Evolutionary conservation across 2,797 vertebrate species (phyloP), one percentile per base, ranked within the genome.

Genomic region (Cichlasoma orientale): DNA sequence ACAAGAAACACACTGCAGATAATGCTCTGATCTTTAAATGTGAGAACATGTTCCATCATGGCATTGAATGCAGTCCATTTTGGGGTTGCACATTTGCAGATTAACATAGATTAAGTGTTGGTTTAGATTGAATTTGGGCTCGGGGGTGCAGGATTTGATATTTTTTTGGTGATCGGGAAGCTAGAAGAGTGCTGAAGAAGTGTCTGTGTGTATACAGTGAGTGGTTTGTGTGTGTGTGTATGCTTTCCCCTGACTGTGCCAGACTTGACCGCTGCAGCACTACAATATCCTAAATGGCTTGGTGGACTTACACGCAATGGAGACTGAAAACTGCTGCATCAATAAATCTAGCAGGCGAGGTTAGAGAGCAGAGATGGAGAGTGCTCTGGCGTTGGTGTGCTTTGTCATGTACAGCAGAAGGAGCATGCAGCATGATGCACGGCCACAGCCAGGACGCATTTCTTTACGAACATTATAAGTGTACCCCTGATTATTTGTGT

Each of bases 241-340:
- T 74, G 19, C 53, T 4, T 74, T 27, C 18, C 14, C 5, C 11
- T 52, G 53, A 77, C 78, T 72, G 77, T 74, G 85, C 80, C 83
- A 75, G 77, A 77, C 77, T 27, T 68, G 61, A 77, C 79, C 56
- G 41, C 86, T 83, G 87, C 82, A 82, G 83, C 74, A 59, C 74
- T 74, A 82, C 80, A 91, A 84, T 87, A 88, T 84, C 74, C 66
- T 88, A 90, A 91, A 86, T 87, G 89, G 78, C 68, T 87, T 54
- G 75, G 80, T 58, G 5, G 54, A 58, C 58, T 68, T 72, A 61
- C 70, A 41, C 25, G 77, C 68, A 50, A 57, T 29, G 21, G 75
- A 85, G 73, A 74, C 80, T 81, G 77, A 85, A 87, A 88, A 84
- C 23, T 90, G 88, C 85, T 86, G 86, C 91, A 88, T 89, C 80